Base-by-base conservation (phyloP, 2,113 vertebrate species). In the Himantopus leucocephalus region DNA sequence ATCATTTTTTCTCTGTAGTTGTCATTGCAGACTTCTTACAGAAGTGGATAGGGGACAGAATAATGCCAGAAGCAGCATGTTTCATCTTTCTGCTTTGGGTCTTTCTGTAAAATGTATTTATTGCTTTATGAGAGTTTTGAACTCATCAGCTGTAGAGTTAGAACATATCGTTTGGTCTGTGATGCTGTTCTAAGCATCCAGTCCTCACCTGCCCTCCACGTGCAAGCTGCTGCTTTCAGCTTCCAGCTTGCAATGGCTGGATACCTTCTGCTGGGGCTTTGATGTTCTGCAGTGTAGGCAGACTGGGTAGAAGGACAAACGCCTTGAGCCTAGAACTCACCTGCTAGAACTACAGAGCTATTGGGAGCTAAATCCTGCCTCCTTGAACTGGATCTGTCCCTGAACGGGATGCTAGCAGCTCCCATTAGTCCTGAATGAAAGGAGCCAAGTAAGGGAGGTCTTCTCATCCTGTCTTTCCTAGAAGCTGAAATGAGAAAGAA, bases 11-110 rank as follows among this genome's bases (percentile, higher is more conserved):
- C 84, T 96, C 79, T 50, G 79, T 94, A 68, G 78, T 90, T 95
- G 95, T 97, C 97, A 74, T 86, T 97, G 94, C 70, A 87, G 93
- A 22, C 92, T 96, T 97, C 97, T 95, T 85, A 66, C 81, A 96
- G 81, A 96, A 93, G 85, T 85, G 56, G 90, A 95, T 80, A 93
- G 53, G 84, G 80, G 96, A 91, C 72, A 71, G 55, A 22, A 5
- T 70, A 73, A 68, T 95, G 90, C 96, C 95, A 97, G 98, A 94
- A 98, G 75, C 94, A 97, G 79, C 75, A 39, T 87, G 73, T 96
- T 97, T 95, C 50, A 79, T 90, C 76, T 88, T 89, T 82, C 23
- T 79, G 71, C 58, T 85, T 84, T 37, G 22, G 8, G 52, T 83
- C 84, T 67, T 77, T 70, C 77, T 96, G 70, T 86, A 85, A 85